Evolutionary conservation across 2,113 vertebrate genomes (phyloP).

Genomic region (Canis aureus): DNA sequence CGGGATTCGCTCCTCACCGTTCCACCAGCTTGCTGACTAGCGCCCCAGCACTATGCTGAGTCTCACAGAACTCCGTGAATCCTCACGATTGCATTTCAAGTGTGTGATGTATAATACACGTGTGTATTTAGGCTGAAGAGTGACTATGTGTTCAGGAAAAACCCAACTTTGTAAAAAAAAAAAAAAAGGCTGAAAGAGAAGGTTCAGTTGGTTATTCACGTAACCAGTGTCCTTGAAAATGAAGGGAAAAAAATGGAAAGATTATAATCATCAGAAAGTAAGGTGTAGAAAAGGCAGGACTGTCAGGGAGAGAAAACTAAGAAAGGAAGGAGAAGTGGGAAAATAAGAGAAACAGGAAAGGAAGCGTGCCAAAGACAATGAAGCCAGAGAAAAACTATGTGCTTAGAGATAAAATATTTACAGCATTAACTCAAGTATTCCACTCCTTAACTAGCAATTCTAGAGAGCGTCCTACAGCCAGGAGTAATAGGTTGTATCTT

Average conservation of each 20-base stretch:
- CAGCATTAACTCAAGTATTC: conserved; percentile 64
- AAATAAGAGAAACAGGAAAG: conserved; percentile 45
- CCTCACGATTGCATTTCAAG: conserved; percentile 31
- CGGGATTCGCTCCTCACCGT: conserved; percentile 19
- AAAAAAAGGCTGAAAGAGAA: background rate
- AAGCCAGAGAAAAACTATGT: background rate
- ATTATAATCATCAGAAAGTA: background rate
- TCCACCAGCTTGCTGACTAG: conserved; percentile 66
- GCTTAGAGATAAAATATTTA: conserved; percentile 50
- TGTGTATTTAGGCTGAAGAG: background rate
- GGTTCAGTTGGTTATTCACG: background rate
- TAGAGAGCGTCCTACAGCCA: conserved; percentile 68
- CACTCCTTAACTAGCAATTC: conserved; percentile 73
- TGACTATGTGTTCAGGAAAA: conserved; percentile 17
- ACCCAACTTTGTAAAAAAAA: background rate
- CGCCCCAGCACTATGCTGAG: background rate
- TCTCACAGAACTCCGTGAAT: conserved; percentile 27
- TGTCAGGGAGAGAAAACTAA: background rate
- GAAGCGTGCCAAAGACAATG: conserved; percentile 29
- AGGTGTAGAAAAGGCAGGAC: background rate
- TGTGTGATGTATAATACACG: conserved; percentile 1
- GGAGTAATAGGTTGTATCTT: conserved; percentile 71
- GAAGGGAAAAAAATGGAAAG: conserved; percentile 13
- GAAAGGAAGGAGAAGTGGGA: conserved; percentile 48
- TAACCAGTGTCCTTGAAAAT: conserved; percentile 17